phyloP scores from a whole-genome alignment of 2,888 invertebrate genomes.

The Polydrusus pterygomalis region DNA sequence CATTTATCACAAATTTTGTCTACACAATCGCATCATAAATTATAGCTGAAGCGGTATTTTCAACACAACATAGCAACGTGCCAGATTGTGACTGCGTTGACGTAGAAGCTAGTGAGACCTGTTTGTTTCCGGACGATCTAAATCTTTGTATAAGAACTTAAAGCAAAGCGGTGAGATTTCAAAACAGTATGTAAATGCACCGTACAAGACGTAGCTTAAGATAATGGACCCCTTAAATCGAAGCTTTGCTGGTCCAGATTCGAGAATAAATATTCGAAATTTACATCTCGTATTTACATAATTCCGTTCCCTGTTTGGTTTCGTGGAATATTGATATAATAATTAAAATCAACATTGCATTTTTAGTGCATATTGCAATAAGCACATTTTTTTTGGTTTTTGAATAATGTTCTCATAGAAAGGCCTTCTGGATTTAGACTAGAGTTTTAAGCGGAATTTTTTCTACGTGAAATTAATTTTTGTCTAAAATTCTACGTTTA shows the following conservation, averaged over 20 bases:
- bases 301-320: constrained; percentile 48
- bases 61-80: no score
- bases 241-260: constrained; percentile 61
- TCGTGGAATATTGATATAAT: constrained; percentile 36
- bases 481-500: no score
- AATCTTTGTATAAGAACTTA: constrained; percentile 43
- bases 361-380: background rate
- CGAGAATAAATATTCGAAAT: constrained; percentile 66
- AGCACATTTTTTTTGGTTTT: no score
- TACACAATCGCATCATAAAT: no score
- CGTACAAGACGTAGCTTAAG: constrained; percentile 64
- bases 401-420: no score
- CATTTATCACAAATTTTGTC: no score
- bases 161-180: constrained; percentile 46
- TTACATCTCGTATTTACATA: constrained; percentile 63
- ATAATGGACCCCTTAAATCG: constrained; percentile 67
- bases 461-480: no score
- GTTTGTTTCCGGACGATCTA: constrained; percentile 35
- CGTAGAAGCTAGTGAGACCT: background rate
- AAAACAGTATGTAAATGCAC: constrained; percentile 63
- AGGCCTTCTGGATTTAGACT: no score
- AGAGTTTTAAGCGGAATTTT: no score
- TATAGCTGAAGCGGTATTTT: no score
- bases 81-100: no score
- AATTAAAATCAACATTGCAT: constrained; percentile 36